Percentiles rank a stretch among this genome's conserved stretches.
Evolutionary conservation across 1,140 invertebrate genomes (phyloP).

Genomic region (Varroa destructor): DNA sequence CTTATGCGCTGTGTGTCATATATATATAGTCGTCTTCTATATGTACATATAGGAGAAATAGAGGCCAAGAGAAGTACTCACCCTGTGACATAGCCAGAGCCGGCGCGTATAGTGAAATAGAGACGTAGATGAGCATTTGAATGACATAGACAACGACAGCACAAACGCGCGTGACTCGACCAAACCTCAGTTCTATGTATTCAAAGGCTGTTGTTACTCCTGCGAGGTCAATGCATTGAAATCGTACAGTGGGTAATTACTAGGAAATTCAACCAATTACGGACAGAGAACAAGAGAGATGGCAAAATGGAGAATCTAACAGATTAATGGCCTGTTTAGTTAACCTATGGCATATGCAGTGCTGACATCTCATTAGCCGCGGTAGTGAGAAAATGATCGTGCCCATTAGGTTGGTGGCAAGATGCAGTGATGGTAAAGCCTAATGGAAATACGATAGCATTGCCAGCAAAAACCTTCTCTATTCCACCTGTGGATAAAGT

Average conservation of each 20-base stretch:
- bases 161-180: constrained; percentile 4
- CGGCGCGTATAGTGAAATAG: constrained; percentile 9
- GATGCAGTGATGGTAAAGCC: no score
- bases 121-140: constrained; percentile 26
- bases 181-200: constrained; percentile 15
- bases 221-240: background rate
- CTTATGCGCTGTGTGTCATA: no score
- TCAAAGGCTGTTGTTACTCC: constrained; percentile 21
- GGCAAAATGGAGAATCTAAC: background rate
- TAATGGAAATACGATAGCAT: no score
- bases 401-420: background rate
- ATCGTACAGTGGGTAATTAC: background rate
- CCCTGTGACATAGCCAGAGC: constrained; percentile 13
- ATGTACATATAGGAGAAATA: no score
- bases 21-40: no score
- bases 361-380: background rate
- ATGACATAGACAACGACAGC: constrained; percentile 15
- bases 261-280: background rate
- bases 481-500: no score
- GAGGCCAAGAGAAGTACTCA: background rate
- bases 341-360: no score
- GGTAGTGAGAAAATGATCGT: constrained; percentile 6
- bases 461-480: no score
- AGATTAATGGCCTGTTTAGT: background rate
- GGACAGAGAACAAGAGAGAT: background rate